phyloP scores from a whole-genome alignment of 2,888 invertebrate genomes.

The Meiosimyza platycephala region DNA sequence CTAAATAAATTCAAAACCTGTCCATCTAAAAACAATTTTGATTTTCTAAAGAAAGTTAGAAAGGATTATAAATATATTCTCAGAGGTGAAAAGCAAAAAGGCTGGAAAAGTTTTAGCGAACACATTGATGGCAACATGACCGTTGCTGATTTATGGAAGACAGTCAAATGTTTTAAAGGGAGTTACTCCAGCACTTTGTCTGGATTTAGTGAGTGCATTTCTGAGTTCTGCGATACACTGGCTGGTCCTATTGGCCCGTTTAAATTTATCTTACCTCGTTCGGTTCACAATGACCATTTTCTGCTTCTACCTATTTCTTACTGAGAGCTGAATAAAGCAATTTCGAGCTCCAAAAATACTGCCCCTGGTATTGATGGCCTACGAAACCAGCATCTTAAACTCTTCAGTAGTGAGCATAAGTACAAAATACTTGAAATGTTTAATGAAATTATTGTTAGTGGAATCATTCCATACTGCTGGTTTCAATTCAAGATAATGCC shows the following conservation, averaged over 20 bases:
- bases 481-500: no score
- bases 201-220: neutral
- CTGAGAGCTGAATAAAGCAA: no score
- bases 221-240: conserved; percentile 11
- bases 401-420: no score
- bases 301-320: no score
- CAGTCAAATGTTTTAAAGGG: conserved; percentile 6
- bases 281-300: neutral
- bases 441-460: no score
- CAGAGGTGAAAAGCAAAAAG: neutral
- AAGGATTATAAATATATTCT: no score
- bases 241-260: neutral
- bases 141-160: conserved; percentile 29
- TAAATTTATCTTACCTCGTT: neutral
- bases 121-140: conserved; percentile 11
- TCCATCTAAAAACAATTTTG: neutral
- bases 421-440: no score
- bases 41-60: no score
- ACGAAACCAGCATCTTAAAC: no score
- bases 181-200: neutral
- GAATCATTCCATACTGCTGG: no score
- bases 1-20: neutral
- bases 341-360: no score
- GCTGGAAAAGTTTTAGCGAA: conserved; percentile 17
- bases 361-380: no score